Conservation (phyloP, 2,888 invertebrate species). For the Holacanthella duospinosa region DNA sequence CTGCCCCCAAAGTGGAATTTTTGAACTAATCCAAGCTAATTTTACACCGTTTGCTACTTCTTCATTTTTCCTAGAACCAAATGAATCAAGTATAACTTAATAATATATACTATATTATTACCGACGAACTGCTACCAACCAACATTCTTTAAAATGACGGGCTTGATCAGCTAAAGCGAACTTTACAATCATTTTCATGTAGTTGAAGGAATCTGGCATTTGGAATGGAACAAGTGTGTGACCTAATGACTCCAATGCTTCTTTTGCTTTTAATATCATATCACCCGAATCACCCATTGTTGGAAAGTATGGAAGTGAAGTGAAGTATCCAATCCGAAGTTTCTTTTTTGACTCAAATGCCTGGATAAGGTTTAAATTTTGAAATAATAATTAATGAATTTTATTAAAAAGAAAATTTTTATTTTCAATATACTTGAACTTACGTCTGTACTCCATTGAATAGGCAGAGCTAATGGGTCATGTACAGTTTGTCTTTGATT, state of each 20-base stretch:
- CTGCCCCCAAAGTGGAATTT: constrained; percentile 24
- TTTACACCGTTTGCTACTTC: constrained; percentile 29
- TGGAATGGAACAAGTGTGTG: constrained; percentile 37
- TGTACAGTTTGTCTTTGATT: constrained; percentile 21
- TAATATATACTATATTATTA: too few species aligned
- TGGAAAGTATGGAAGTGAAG: constrained; percentile 40
- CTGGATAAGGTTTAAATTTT: too few species aligned
- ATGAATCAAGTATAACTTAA: too few species aligned
- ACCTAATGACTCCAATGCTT: constrained; percentile 37
- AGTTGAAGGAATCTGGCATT: constrained; percentile 24
- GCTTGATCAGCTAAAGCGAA: constrained; percentile 25
- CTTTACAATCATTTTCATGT: constrained; percentile 17
- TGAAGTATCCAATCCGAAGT: constrained; percentile 41
- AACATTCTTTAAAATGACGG: constrained; percentile 22
- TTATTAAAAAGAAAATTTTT: neutral
- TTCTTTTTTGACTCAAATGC: constrained; percentile 19
- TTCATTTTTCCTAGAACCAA: constrained; percentile 29
- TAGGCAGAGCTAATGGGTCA: constrained; percentile 26
- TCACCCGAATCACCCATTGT: constrained; percentile 40
- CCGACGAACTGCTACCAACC: too few species aligned
- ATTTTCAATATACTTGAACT: constrained; percentile 1
- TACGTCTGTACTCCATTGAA: constrained; percentile 31
- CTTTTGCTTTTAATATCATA: constrained; percentile 38
- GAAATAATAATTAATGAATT: too few species aligned
- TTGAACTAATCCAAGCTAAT: constrained; percentile 22